Conservation (phyloP, 2,888 invertebrate species). For the Odontocolon sp. region DNA sequence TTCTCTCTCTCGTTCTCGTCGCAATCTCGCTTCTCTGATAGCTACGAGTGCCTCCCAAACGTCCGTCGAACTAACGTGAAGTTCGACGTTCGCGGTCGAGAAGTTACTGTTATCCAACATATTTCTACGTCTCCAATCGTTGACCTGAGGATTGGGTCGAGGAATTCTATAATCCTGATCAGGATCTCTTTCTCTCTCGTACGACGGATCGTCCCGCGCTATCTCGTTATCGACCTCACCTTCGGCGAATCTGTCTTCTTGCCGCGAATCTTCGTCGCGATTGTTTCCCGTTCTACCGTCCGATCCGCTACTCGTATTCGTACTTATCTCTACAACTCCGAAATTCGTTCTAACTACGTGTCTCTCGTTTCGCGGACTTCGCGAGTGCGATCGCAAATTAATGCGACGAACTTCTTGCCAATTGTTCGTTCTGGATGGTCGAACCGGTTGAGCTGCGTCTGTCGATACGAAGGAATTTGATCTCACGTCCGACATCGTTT, state of each 20-base stretch:
- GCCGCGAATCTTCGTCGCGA: conserved; percentile 57
- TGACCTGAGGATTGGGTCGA: conserved; percentile 66
- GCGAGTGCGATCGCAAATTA: conserved; percentile 64
- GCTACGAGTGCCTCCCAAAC: conserved; percentile 87
- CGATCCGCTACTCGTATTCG: conserved; percentile 50
- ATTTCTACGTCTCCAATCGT: conserved; percentile 68
- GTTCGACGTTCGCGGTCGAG: conserved; percentile 77
- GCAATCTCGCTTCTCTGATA: conserved; percentile 84
- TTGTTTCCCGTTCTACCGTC: conserved; percentile 58
- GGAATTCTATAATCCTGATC: conserved; percentile 66
- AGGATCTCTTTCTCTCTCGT: conserved; percentile 61
- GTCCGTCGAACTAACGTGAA: conserved; percentile 82
- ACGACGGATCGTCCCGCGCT: conserved; percentile 64
- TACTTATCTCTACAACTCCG: conserved; percentile 67
- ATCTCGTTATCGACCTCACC: conserved; percentile 47
- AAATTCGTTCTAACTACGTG: conserved; percentile 66
- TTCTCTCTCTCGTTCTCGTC: conserved; percentile 82
- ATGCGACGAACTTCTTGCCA: conserved; percentile 70
- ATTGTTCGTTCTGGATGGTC: conserved; percentile 67
- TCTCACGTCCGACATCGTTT: conserved; percentile 66
- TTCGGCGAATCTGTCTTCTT: conserved; percentile 35
- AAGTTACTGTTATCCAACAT: conserved; percentile 72
- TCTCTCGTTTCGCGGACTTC: conserved; percentile 65
- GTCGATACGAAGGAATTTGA: conserved; percentile 66
- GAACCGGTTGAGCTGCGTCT: conserved; percentile 65